Percentiles rank a stretch among this genome's conserved stretches.
These are phyloP conservation scores for Apteryx mantelli DNA, from an alignment of 2,113 vertebrate genomes.

Conservation along the genomic window DNA sequence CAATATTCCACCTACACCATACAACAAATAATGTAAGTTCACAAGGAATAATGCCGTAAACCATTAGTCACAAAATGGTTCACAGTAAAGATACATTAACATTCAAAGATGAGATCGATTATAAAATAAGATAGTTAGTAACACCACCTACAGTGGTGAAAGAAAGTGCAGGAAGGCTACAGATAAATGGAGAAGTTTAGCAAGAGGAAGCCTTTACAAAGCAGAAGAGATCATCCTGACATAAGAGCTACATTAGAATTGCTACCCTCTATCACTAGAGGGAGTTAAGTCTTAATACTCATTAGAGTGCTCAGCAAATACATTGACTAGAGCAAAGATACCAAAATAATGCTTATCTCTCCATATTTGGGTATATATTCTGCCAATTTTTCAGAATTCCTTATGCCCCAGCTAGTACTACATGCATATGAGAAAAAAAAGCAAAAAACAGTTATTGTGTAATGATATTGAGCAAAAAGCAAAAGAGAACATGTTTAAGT, in stretches of 20 bases:
- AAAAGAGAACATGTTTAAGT: not conserved
- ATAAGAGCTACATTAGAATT: not conserved
- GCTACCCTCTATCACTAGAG: slow-evolving; percentile 31
- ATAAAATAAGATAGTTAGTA: not conserved
- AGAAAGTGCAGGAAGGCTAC: not conserved
- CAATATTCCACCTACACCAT: not conserved
- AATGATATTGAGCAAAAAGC: not conserved
- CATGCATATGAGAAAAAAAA: not conserved
- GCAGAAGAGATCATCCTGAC: rapidly evolving
- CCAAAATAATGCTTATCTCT: not conserved
- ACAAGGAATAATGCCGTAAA: not conserved
- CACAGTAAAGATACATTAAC: not conserved
- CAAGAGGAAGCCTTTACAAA: not conserved
- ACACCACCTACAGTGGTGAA: not conserved
- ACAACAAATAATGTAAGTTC: not conserved
- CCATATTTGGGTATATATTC: not conserved
- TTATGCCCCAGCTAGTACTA: not conserved
- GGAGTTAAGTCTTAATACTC: slow-evolving; percentile 35
- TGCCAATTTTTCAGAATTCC: not conserved
- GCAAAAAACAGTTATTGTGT: not conserved
- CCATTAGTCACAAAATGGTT: not conserved
- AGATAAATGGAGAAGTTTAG: not conserved
- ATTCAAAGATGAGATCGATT: not conserved
- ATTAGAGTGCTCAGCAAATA: not conserved
- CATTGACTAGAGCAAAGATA: not conserved